Evolutionary conservation across 92 coral and sea anemone species (phyloP).

Genomic region (Nematostella vectensis): DNA sequence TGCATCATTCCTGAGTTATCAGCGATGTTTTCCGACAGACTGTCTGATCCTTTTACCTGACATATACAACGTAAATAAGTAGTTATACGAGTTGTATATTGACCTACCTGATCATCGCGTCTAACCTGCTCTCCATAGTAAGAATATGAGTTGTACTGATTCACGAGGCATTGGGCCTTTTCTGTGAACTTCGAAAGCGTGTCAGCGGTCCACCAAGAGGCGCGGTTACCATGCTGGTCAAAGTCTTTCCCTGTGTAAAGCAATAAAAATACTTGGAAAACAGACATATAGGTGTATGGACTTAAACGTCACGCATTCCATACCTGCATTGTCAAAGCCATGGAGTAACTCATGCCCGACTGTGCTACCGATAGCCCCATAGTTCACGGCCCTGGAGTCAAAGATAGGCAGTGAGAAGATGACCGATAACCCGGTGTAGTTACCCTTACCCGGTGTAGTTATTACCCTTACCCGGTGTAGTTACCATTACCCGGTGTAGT

Average conservation of each 20-base stretch:
- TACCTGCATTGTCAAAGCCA: constrained; percentile 60
- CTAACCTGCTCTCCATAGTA: constrained; percentile 28
- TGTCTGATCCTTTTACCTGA: constrained; percentile 41
- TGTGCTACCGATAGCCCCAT: constrained; percentile 57
- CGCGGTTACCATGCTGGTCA: constrained; percentile 51
- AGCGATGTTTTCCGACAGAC: constrained; percentile 58
- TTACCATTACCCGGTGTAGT: constrained; percentile 1
- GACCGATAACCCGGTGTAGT: background rate
- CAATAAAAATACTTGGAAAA: background rate
- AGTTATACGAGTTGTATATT: too few relatives aligned
- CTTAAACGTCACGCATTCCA: background rate
- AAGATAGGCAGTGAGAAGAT: too few relatives aligned
- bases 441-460: background rate
- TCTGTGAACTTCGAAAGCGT: constrained; percentile 50
- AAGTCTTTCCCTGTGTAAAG: constrained; percentile 38
- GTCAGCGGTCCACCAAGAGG: constrained; percentile 61
- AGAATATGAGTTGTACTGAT: constrained; percentile 54
- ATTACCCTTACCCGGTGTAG: constrained; percentile 41
- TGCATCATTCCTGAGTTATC: constrained; percentile 62
- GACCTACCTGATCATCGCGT: too few relatives aligned
- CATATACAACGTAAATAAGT: too few relatives aligned
- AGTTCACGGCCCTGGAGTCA: constrained; percentile 41
- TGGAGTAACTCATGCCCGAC: constrained; percentile 56
- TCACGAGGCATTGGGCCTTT: constrained; percentile 47
- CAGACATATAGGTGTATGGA: background rate